phyloP scores from a whole-genome alignment of 92 coral and sea anemone genomes.

The Epizoanthus ramosus region DNA sequence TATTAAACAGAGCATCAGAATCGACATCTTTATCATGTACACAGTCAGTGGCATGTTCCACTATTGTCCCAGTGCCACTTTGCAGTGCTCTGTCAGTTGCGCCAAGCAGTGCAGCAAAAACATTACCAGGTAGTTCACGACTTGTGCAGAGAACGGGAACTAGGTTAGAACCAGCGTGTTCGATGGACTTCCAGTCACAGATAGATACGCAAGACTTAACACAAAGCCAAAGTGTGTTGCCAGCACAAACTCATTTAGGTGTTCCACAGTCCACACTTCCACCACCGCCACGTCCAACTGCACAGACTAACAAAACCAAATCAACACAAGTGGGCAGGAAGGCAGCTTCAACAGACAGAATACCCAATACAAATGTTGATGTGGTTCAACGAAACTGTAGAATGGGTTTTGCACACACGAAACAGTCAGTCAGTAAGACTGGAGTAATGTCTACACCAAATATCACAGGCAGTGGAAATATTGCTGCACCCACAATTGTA shows the following conservation, averaged over 20 bases:
- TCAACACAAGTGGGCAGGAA: not conserved
- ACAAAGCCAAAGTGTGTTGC: conserved; percentile 28
- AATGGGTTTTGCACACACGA: not conserved
- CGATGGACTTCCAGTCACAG: conserved; percentile 20
- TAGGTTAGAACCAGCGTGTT: not conserved
- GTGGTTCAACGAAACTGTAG: not conserved
- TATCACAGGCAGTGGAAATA: not conserved
- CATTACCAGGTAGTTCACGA: not conserved
- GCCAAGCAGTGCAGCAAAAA: not conserved
- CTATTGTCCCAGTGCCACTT: not conserved
- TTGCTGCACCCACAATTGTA: conserved; percentile 15
- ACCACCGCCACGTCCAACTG: not conserved
- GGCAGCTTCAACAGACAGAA: not conserved
- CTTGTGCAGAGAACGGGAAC: not conserved
- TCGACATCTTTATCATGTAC: not conserved
- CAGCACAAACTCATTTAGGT: not conserved
- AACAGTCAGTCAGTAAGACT: not conserved
- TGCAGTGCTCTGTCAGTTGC: not conserved
- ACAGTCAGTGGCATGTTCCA: not conserved
- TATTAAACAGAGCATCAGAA: not conserved
- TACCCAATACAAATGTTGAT: not conserved
- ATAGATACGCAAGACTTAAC: conserved; percentile 18
- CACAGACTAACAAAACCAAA: not conserved
- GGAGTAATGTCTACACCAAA: not conserved
- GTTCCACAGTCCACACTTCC: not conserved